Evolutionary conservation across 92 coral and sea anemone species (phyloP).

Genomic region (Ricordea florida): DNA sequence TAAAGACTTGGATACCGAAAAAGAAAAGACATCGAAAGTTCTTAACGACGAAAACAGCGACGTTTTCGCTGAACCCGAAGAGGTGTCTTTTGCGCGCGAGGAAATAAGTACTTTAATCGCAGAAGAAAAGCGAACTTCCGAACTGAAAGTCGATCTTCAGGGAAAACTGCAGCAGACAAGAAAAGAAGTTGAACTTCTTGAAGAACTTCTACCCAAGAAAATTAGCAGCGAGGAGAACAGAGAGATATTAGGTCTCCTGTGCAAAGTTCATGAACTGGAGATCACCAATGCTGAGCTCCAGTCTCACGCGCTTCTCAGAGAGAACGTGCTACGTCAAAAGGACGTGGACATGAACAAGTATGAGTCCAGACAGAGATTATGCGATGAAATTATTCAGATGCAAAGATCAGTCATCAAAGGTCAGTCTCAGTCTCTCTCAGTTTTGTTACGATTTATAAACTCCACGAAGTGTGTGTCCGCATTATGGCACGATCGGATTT

Average conservation of each 20-base stretch:
- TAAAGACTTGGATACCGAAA: constrained; percentile 83
- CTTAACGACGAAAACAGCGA: constrained; percentile 4
- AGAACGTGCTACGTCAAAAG: constrained; percentile 77
- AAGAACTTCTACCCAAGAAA: constrained; percentile 82
- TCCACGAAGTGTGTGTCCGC: too few species aligned
- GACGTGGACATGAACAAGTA: constrained; percentile 79
- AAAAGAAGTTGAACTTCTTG: constrained; percentile 80
- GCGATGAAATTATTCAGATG: constrained; percentile 86
- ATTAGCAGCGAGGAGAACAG: constrained; percentile 88
- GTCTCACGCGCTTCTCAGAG: constrained; percentile 73
- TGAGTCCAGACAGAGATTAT: constrained; percentile 79
- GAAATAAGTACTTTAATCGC: constrained; percentile 79
- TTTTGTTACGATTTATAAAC: too few species aligned
- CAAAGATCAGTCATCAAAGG: constrained; percentile 77
- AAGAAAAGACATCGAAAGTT: constrained; percentile 16
- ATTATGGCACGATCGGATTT: too few species aligned
- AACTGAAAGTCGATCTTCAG: constrained; percentile 74
- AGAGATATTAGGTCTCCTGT: constrained; percentile 80
- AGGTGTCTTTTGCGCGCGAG: constrained; percentile 80
- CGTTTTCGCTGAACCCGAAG: constrained; percentile 75
- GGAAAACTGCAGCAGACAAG: constrained; percentile 77
- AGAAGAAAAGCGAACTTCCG: constrained; percentile 73
- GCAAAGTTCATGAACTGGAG: constrained; percentile 84
- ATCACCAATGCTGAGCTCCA: constrained; percentile 89
- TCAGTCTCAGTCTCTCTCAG: constrained; percentile 12